These are phyloP conservation scores for Parazoanthus darwini DNA, from an alignment of 92 coral and sea anemone genomes.

Conservation along the genomic window DNA sequence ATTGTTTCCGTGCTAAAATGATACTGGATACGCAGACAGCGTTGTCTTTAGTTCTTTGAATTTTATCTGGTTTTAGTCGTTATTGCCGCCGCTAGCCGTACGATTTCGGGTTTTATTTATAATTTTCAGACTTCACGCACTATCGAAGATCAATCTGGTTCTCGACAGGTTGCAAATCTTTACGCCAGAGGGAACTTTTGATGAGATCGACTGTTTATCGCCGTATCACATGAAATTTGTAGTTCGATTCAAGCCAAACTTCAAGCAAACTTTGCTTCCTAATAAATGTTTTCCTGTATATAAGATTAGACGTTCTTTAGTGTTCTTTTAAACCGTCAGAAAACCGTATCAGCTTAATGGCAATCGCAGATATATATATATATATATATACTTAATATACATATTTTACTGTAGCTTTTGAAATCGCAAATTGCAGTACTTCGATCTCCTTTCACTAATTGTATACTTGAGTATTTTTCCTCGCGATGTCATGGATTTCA, in stretches of 20 bases:
- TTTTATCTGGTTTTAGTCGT: conserved; percentile 1
- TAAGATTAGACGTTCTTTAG: not conserved
- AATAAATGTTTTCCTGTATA: not conserved
- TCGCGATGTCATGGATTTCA: not conserved
- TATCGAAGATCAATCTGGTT: conserved; percentile 28
- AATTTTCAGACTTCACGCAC: not conserved
- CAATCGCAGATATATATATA: not conserved
- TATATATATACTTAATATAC: not conserved
- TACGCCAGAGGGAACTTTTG: conserved; percentile 12
- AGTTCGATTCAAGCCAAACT: not conserved
- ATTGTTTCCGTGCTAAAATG: not conserved
- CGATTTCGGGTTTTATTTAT: not conserved
- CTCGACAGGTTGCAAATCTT: not conserved
- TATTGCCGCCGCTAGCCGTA: too few species aligned
- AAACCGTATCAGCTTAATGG: not conserved
- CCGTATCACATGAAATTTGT: not conserved
- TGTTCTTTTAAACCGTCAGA: not conserved
- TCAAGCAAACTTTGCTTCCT: not conserved
- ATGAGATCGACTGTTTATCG: not conserved
- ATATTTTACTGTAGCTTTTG: not conserved
- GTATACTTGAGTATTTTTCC: conserved; percentile 6
- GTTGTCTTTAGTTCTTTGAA: not conserved
- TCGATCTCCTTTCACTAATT: conserved; percentile 25
- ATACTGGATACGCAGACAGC: not conserved
- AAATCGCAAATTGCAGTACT: not conserved